phyloP scores from a whole-genome alignment of 2,888 invertebrate species.

The Tipula helvola region DNA sequence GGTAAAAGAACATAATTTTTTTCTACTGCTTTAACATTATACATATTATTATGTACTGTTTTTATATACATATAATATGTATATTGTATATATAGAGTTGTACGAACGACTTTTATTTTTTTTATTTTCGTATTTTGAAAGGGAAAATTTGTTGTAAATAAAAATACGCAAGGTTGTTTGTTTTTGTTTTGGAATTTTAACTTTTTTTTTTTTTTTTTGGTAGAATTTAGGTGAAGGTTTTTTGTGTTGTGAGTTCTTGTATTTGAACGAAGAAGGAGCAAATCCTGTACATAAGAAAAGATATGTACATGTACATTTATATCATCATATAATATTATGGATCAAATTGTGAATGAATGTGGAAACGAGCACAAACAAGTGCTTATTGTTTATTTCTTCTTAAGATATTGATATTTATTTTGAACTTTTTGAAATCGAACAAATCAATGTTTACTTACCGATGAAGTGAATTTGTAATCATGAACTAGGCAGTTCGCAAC shows the following conservation, averaged over 20 bases:
- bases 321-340: not conserved
- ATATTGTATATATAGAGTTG: not conserved
- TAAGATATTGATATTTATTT: no score
- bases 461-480: no score
- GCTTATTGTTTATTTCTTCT: not conserved
- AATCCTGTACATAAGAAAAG: not conserved
- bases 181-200: slow-evolving; percentile 4
- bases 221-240: not conserved
- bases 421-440: no score
- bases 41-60: not conserved
- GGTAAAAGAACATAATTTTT: not conserved
- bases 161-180: slow-evolving; percentile 4
- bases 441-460: no score
- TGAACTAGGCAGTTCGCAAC: no score
- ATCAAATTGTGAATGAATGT: not conserved
- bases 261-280: not conserved
- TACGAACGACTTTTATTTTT: not conserved
- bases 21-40: not conserved
- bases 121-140: not conserved
- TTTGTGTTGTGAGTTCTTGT: not conserved
- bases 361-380: not conserved
- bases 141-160: not conserved
- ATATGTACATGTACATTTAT: not conserved
- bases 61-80: not conserved
- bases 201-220: not conserved